Evolutionary conservation across 2,888 invertebrate species (phyloP).

Genomic region (Tinea pellionella): DNA sequence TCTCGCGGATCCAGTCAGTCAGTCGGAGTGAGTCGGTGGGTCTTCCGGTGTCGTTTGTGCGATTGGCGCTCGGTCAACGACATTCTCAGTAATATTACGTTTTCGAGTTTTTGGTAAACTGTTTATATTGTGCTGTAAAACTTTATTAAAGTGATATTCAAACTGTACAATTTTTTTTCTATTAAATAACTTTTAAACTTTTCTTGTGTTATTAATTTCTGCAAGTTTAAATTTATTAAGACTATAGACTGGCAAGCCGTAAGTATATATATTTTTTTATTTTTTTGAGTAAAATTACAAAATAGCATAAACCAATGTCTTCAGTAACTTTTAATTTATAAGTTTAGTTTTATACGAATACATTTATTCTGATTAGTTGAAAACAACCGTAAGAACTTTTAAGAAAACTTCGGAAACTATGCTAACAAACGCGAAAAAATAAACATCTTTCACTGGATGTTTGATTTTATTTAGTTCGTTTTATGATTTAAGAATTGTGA

Average conservation of each 20-base stretch:
- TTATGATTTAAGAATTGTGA: too few relatives aligned
- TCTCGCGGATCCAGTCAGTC: too few relatives aligned
- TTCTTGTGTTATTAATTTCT: slow-evolving; percentile 4
- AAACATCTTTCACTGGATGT: too few relatives aligned
- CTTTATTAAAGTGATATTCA: background rate
- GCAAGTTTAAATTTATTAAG: background rate
- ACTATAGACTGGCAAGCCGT: background rate
- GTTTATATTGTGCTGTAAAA: background rate
- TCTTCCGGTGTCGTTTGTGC: background rate
- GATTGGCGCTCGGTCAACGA: background rate
- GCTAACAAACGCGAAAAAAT: too few relatives aligned
- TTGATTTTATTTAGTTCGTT: too few relatives aligned
- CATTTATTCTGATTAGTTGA: too few relatives aligned
- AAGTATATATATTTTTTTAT: background rate
- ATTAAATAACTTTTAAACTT: background rate
- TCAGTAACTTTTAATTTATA: too few relatives aligned
- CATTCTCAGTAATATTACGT: background rate
- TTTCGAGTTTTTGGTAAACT: background rate
- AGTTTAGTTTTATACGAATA: too few relatives aligned
- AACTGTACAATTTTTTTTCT: background rate
- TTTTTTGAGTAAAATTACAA: background rate
- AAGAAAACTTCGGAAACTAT: too few relatives aligned
- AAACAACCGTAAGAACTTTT: too few relatives aligned
- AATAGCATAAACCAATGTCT: too few relatives aligned
- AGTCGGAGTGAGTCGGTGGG: background rate